Evolutionary conservation across 2,888 invertebrate species (phyloP).

Genomic region (Arge pagana): DNA sequence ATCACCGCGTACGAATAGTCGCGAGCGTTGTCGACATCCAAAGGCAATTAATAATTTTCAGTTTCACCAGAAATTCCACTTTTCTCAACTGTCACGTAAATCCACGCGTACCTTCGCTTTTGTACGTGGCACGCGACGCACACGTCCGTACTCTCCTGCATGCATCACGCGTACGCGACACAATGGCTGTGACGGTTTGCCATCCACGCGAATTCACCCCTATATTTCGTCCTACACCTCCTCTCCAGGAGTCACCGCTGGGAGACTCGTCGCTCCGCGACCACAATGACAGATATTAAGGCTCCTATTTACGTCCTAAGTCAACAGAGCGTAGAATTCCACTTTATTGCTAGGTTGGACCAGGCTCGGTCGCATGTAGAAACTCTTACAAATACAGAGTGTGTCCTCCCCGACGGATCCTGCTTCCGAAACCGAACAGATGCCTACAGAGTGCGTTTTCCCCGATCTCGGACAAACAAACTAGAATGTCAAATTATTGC

Average conservation of each 20-base stretch:
- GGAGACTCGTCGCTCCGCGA: slow-evolving; percentile 28
- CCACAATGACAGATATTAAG: slow-evolving; percentile 52
- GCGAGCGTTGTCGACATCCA: no score
- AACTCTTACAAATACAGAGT: no score
- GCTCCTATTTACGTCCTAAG: slow-evolving; percentile 51
- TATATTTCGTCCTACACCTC: neutral
- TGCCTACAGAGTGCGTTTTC: no score
- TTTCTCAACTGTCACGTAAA: neutral
- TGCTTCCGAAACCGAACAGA: no score
- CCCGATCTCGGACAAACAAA: no score
- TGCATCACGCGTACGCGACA: no score
- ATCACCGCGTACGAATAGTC: no score
- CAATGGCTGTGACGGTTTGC: no score
- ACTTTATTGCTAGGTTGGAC: slow-evolving; percentile 45
- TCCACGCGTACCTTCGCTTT: neutral
- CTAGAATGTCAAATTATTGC: no score
- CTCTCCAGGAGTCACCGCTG: no score
- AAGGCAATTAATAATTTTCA: neutral
- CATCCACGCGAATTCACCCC: no score
- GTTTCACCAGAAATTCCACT: neutral
- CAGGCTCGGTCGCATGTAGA: slow-evolving; percentile 24
- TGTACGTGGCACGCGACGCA: neutral
- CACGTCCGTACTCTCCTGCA: neutral
- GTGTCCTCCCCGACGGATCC: no score
- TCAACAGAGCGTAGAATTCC: slow-evolving; percentile 49